Evolutionary conservation across 2,797 vertebrate genomes (phyloP).

Genomic region (Ibycter americanus): DNA sequence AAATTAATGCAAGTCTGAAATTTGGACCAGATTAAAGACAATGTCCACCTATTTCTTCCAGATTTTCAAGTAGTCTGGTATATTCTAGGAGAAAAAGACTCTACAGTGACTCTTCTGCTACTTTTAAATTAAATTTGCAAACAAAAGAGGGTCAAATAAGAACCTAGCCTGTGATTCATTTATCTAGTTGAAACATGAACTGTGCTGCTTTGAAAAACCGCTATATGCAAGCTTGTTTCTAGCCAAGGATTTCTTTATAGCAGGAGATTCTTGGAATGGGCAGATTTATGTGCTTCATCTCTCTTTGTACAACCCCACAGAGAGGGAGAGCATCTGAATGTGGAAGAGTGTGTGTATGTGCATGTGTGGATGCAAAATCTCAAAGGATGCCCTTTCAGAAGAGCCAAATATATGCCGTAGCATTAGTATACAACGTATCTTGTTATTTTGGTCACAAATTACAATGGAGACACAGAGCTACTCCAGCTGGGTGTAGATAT

Average conservation of each 20-base stretch:
- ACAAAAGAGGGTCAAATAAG: not conserved
- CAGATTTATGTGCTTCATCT: not conserved
- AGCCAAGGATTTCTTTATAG: not conserved
- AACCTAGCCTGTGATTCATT: not conserved
- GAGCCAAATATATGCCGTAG: not conserved
- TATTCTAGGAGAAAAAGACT: not conserved
- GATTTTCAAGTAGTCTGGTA: not conserved
- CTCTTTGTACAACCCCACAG: not conserved
- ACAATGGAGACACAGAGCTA: not conserved
- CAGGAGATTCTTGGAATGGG: not conserved
- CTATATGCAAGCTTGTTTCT: not conserved
- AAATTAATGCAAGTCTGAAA: not conserved
- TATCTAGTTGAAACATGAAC: not conserved
- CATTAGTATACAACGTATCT: not conserved
- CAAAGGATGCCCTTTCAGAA: not conserved
- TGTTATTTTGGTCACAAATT: conserved; percentile 5
- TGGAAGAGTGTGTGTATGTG: not conserved
- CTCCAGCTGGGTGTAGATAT: not conserved
- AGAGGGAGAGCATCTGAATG: not conserved
- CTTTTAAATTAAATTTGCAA: not conserved
- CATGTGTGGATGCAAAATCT: not conserved
- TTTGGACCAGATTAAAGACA: not conserved
- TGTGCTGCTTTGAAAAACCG: not conserved
- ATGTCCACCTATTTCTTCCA: not conserved
- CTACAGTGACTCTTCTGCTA: not conserved